Base-by-base conservation (phyloP, 2,888 invertebrate genomes). In the Coleophora deauratella region DNA sequence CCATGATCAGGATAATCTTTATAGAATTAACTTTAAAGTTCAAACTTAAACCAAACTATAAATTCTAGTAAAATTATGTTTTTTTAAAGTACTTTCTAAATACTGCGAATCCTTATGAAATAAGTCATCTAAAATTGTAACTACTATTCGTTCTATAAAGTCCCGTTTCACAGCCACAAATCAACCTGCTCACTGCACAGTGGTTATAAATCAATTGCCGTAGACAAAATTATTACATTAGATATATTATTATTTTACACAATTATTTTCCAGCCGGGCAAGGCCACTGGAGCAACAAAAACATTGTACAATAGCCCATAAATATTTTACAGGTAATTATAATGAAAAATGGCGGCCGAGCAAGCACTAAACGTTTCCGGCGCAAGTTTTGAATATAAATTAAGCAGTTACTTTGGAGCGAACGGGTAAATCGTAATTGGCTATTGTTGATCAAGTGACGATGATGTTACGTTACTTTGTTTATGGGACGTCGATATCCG, bases 321-420 rank as follows among this genome's bases (percentile, higher is more conserved):
- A 81, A 81, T 80, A 77, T 72, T 72, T 72, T 76, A 74, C 59
- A 67, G 69, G 73, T 76, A 80, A 81, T 82, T 79, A 76, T 70
- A 71, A 73, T 76, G 76, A 80, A 72, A 72, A 74, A 77, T 72
- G 51, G 63, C 67, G 55, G 46, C 50, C 36, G 46, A 50, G 44
- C 56, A 54, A 62, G 66, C 61, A 62, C 66, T 73, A 69, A 75
- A 70, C 54, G 72, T 71, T 72, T 75, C 76, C 75, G 74, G 73
- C 53, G 57, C 47, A 50, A 49, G 47, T 66, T 59, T 59, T 58
- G 62, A 62, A 66, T 66, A 61, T 70, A 66, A 72, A 72, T 72
- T 68, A 63, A 59, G 67, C 55, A 55, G 62, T 66, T 64, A 57
- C 47, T 55, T 54, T 49, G 49, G 49, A 53, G 50, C 51, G 57